Conservation (phyloP, 2,113 vertebrate species). For the Microcebus murinus region DNA sequence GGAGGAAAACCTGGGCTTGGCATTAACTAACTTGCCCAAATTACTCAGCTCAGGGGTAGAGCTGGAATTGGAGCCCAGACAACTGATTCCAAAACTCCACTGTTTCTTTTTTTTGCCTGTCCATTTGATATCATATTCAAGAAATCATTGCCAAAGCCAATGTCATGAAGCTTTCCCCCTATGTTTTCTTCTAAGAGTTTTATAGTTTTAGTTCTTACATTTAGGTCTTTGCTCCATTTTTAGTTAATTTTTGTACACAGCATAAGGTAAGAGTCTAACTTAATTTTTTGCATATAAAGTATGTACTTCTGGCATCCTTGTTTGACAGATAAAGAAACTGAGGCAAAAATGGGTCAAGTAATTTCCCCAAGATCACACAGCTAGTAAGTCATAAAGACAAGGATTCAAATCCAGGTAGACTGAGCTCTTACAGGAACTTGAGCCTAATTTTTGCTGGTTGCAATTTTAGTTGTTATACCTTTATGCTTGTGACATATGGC, state of each 20-base stretch:
- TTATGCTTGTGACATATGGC: background rate
- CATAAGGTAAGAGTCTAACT: background rate
- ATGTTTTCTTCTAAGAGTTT: background rate
- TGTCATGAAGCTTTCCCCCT: background rate
- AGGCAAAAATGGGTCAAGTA: background rate
- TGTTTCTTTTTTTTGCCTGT: background rate
- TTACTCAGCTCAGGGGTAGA: background rate
- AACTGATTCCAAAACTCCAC: background rate
- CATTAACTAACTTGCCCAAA: background rate
- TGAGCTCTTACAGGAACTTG: background rate
- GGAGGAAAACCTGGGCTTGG: background rate
- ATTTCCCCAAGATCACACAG: background rate
- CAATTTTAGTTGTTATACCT: background rate
- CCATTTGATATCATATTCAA: background rate
- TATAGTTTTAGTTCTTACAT: background rate
- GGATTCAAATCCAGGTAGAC: background rate
- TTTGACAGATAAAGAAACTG: constrained; percentile 10
- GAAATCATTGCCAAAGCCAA: background rate
- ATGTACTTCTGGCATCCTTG: background rate
- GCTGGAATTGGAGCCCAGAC: background rate
- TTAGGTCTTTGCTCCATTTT: background rate
- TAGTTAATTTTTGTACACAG: background rate
- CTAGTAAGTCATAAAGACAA: background rate
- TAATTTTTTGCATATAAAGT: background rate
- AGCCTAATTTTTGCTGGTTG: background rate